These are phyloP conservation scores for Microplitis deprimator DNA, from an alignment of 2,888 invertebrate species.

Conservation along the genomic window DNA sequence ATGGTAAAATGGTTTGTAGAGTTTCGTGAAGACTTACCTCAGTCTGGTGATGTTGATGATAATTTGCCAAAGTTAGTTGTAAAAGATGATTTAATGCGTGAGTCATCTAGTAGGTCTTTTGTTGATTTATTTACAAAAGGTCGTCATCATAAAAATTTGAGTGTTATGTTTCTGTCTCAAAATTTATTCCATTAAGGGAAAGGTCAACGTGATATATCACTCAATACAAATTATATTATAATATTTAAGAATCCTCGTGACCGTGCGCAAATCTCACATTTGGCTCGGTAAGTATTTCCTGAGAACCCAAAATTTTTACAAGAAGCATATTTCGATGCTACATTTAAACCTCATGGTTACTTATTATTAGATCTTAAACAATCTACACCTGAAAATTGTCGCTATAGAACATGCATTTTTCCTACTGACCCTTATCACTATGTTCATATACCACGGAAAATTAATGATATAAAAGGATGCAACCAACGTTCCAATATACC, in stretches of 20 bases:
- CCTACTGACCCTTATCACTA: conserved; percentile 10
- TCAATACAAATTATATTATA: conserved; percentile 44
- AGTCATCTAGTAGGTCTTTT: conserved; percentile 24
- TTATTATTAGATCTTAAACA: background rate
- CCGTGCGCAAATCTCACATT: conserved; percentile 40
- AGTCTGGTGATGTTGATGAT: conserved; percentile 32
- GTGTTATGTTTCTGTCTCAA: conserved; percentile 36
- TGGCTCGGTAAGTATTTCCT: conserved; percentile 44
- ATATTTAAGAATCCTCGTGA: conserved; percentile 47
- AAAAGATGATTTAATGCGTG: conserved; percentile 29
- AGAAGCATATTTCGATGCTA: conserved; percentile 47
- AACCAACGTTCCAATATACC: background rate
- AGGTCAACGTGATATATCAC: conserved; percentile 41
- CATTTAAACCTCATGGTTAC: background rate
- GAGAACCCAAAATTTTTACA: conserved; percentile 45
- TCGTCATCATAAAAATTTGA: conserved; percentile 45
- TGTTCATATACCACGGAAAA: background rate
- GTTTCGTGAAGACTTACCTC: conserved; percentile 40
- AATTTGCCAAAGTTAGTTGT: conserved; percentile 16
- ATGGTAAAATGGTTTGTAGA: conserved; percentile 19
- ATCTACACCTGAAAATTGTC: background rate
- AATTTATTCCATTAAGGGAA: conserved; percentile 33
- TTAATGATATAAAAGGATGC: background rate
- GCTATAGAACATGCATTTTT: conserved; percentile 27
- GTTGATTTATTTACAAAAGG: conserved; percentile 26